Base-by-base conservation (phyloP, 2,113 vertebrate species). In the human region DNA sequence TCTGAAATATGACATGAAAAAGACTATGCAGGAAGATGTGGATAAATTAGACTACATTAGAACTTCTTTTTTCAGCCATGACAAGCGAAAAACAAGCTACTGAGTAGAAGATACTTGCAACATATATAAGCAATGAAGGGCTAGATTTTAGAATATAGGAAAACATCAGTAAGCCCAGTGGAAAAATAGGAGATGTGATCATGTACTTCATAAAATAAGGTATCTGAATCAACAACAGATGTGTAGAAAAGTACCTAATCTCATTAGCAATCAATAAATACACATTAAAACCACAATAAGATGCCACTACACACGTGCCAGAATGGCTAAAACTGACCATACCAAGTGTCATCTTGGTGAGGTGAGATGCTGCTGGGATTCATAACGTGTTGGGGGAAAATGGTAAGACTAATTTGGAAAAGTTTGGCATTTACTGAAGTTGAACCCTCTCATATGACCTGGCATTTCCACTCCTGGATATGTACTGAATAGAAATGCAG, bases 1-100 rank as follows among this genome's bases (percentile, higher is more conserved):
- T 95, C 83, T 85, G n/a, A 95, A 92, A 61, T 52, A 38, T 22
- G 38, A 59, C 55, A 48, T 23, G 57, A 68, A 76, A 61, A 72
- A 6, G 8, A 83, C 59, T 9, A 2, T 43, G 20, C 23, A 40
- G 38, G 30, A 70, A 35, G 57, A 90, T 27, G 11, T 30, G 35
- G 48, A 50, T 50, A 38, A 73, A 35, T 50, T 52, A 68, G n/a
- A 70, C 23, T 90, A 18, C 50, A 27, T 40, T 90, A 48, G 68
- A 82, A 94, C 52, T 48, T 66, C 13, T 8, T 23, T 76, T 45
- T 81, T 80, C 79, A 86, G 50, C 32, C 32, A 61, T 35, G 52
- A 32, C 55, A 83, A 89, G 48, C n/a, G 27, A 75, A 87, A 87
- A 92, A 38, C 13, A 73, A 76, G 12, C 55, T 16, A 17, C 14